phyloP scores from a whole-genome alignment of 2,888 invertebrate genomes.

The Mesorhabditis belari region DNA sequence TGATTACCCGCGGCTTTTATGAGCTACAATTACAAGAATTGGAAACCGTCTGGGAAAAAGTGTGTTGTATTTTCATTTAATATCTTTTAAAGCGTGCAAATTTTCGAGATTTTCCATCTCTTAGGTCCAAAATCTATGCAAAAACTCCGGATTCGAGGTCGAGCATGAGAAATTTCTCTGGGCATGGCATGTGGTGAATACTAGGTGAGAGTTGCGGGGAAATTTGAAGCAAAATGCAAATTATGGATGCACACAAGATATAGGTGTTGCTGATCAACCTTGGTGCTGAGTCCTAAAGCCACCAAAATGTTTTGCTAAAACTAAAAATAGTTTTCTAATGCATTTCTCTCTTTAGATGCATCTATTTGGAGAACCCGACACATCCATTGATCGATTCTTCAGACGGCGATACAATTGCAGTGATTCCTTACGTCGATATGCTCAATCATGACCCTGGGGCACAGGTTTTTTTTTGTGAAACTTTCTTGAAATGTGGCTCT shows the following conservation, averaged over 20 bases:
- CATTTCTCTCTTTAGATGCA: conserved; percentile 16
- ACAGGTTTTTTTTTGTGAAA: conserved; percentile 4
- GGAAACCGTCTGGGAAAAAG: conserved; percentile 9
- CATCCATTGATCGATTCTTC: conserved; percentile 20
- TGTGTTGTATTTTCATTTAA: neutral
- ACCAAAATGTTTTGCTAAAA: too few species aligned
- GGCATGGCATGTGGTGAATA: conserved; percentile 53
- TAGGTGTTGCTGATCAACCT: too few species aligned
- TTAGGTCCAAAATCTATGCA: too few species aligned
- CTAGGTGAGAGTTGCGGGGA: conserved; percentile 19
- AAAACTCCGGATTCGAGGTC: conserved; percentile 12
- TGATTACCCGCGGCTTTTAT: conserved; percentile 23
- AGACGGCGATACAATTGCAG: conserved; percentile 41
- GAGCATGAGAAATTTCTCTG: conserved; percentile 22
- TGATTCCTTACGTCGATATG: conserved; percentile 51
- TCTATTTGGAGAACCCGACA: conserved; percentile 25
- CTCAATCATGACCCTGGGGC: conserved; percentile 43
- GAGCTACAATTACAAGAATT: conserved; percentile 31
- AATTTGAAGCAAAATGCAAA: too few species aligned
- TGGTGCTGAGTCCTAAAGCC: too few species aligned
- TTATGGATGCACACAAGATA: too few species aligned
- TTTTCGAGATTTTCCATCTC: too few species aligned
- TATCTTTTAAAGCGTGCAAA: too few species aligned
- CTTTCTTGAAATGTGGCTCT: neutral
- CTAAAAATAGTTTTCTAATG: too few species aligned